These are phyloP conservation scores for Paramisgurnus dabryanus DNA, from an alignment of 2,113 vertebrate species.

Conservation along the genomic window DNA sequence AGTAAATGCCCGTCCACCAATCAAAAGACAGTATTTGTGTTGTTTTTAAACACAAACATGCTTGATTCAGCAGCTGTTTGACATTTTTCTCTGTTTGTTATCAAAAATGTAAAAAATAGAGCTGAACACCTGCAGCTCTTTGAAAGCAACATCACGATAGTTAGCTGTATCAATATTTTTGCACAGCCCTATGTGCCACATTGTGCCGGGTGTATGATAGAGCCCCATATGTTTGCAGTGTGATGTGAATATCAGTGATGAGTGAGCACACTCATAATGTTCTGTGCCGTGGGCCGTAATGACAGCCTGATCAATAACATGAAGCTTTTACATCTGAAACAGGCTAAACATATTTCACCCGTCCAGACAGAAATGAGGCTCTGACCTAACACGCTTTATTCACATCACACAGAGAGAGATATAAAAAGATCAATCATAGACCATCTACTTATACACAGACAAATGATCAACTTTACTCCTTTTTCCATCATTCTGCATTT, in stretches of 20 bases:
- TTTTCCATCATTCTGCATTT: neutral
- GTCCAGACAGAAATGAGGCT: neutral
- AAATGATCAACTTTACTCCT: neutral
- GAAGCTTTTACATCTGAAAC: conserved; percentile 16
- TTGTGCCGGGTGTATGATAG: too few relatives aligned
- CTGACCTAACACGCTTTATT: too few relatives aligned
- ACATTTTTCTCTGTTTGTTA: too few relatives aligned
- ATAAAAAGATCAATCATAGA: neutral
- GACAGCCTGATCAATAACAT: conserved; percentile 64
- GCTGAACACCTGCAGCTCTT: too few relatives aligned
- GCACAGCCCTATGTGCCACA: too few relatives aligned
- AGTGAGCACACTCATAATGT: conserved; percentile 61
- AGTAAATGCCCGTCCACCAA: conserved; percentile 39
- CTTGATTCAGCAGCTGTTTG: conserved; percentile 15
- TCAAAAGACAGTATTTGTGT: neutral
- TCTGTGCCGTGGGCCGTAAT: conserved; percentile 44
- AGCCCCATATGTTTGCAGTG: neutral
- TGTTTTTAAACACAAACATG: neutral
- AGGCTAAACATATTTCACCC: neutral
- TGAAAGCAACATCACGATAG: too few relatives aligned
- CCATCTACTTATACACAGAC: neutral
- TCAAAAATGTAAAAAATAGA: too few relatives aligned
- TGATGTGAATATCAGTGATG: conserved; percentile 48
- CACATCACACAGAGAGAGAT: neutral
- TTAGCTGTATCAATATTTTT: too few relatives aligned